Conservation (phyloP, 2,113 vertebrate genomes). For the Aptenodytes forsteri region DNA sequence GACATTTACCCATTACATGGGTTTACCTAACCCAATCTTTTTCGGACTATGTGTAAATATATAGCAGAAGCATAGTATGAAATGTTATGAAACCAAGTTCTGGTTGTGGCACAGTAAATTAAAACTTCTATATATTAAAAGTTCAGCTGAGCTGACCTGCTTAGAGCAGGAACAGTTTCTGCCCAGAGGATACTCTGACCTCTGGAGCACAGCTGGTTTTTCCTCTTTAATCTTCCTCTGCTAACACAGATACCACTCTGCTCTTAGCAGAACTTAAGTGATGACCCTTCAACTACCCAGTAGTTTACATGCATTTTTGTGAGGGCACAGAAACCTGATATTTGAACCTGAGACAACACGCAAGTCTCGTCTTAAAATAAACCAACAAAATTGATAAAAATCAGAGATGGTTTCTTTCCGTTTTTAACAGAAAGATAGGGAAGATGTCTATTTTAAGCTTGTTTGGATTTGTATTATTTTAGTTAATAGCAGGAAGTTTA, state of each 20-base stretch:
- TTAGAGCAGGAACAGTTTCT: background rate
- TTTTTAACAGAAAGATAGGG: background rate
- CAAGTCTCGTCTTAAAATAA: background rate
- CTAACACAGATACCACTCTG: background rate
- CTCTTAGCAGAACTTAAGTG: background rate
- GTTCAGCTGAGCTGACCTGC: background rate
- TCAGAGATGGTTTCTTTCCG: background rate
- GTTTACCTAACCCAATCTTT: background rate
- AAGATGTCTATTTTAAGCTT: background rate
- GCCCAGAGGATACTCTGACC: background rate
- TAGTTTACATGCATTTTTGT: background rate
- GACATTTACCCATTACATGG: background rate
- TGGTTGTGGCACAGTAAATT: background rate
- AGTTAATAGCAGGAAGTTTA: background rate
- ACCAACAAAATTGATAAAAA: background rate
- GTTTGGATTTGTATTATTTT: background rate
- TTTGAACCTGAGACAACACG: background rate
- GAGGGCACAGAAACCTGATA: background rate
- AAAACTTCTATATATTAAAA: background rate
- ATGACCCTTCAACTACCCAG: background rate
- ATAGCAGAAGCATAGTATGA: background rate
- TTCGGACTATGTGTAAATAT: background rate
- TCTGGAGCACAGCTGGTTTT: background rate
- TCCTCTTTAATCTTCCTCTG: background rate
- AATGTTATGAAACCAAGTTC: background rate